A percentile compares a stretch with the other conserved stretches of the same genome.
Conservation (phyloP, 2,888 invertebrate species). For the Hemithea aestivaria region DNA sequence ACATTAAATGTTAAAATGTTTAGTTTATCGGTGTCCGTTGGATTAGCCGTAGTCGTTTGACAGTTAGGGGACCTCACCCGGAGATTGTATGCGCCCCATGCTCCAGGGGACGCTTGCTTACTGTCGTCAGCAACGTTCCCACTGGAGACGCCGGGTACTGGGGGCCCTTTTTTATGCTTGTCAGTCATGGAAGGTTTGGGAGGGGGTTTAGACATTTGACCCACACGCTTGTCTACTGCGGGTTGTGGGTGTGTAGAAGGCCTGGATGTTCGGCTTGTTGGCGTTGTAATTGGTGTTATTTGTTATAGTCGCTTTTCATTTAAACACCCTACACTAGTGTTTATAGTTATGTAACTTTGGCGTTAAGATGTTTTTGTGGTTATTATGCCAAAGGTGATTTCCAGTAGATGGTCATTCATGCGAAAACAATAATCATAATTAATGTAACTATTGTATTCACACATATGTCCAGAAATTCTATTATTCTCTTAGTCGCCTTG, state of each 20-base stretch:
- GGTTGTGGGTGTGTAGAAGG: too few species aligned
- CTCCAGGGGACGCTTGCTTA: not conserved
- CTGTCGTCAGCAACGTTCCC: constrained; percentile 2
- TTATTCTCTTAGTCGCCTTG: too few species aligned
- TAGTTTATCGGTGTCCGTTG: constrained; percentile 1
- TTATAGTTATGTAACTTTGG: too few species aligned
- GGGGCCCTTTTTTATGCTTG: not conserved
- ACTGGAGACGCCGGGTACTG: constrained; percentile 5
- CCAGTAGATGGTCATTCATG: too few species aligned
- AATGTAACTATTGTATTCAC: too few species aligned
- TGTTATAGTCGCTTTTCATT: too few species aligned
- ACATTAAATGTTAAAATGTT: constrained; percentile 2
- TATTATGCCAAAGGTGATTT: too few species aligned
- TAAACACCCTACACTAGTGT: too few species aligned
- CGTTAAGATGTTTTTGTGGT: too few species aligned
- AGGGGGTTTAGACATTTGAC: not conserved
- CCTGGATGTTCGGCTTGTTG: constrained; percentile 11
- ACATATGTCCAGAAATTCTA: too few species aligned
- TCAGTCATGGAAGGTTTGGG: not conserved
- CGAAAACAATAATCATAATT: too few species aligned
- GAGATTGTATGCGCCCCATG: not conserved
- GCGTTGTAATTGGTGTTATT: not conserved
- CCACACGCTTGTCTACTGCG: constrained; percentile 25
- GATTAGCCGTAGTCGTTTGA: not conserved
- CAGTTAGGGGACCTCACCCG: not conserved